phyloP scores from a whole-genome alignment of 30 jellyfish, hydroid and myxozoan species.

The Aurelia sp. region DNA sequence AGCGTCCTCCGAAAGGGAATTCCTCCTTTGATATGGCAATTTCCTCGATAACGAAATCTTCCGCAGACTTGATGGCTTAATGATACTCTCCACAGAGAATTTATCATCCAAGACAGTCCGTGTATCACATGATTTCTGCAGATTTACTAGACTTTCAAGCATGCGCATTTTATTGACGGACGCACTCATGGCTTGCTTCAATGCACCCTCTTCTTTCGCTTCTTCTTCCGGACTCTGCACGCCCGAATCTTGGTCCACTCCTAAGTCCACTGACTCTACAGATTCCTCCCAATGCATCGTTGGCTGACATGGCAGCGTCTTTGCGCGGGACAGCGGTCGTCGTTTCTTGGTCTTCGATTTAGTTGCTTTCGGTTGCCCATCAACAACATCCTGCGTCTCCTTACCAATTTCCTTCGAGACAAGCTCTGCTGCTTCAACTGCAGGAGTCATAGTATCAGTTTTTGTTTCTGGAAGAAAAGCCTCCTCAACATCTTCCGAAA shows the following conservation, averaged over 20 bases:
- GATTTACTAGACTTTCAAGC: slow-evolving; percentile 61
- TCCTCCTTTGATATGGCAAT: slow-evolving; percentile 44
- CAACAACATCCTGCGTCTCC: not conserved
- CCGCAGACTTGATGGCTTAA: slow-evolving; percentile 69
- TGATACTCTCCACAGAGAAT: slow-evolving; percentile 69
- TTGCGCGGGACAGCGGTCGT: slow-evolving; percentile 43
- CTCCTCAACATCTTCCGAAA: slow-evolving; percentile 5
- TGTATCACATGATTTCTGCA: slow-evolving; percentile 44
- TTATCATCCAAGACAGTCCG: slow-evolving; percentile 26
- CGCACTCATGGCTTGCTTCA: slow-evolving; percentile 70
- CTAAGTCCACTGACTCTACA: not conserved
- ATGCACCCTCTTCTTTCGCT: slow-evolving; percentile 19
- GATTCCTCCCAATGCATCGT: slow-evolving; percentile 45
- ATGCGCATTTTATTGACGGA: slow-evolving; percentile 38
- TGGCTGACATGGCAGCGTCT: slow-evolving; percentile 50
- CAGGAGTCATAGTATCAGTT: too few relatives aligned
- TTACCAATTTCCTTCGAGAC: too few relatives aligned
- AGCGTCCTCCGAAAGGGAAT: slow-evolving; percentile 55
- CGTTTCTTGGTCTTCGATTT: slow-evolving; percentile 2
- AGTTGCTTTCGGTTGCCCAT: not conserved
- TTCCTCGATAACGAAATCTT: slow-evolving; percentile 52
- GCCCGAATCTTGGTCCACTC: not conserved
- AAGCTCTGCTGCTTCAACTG: too few relatives aligned
- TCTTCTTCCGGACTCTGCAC: slow-evolving; percentile 35
- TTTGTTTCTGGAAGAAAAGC: too few relatives aligned